Base-by-base conservation (phyloP, 2,797 vertebrate species). In the Gymnoscopelus braueri region DNA sequence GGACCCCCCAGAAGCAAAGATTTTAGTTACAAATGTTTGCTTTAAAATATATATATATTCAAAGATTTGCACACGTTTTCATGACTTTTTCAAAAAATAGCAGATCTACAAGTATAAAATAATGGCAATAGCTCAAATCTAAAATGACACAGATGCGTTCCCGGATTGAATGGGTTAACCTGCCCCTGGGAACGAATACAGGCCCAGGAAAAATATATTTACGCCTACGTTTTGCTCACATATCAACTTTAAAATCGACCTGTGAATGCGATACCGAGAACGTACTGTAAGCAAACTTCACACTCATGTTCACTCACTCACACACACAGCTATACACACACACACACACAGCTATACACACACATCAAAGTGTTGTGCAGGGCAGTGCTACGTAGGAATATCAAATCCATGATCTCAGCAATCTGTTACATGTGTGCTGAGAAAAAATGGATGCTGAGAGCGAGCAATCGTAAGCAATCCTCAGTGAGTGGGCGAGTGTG, bases 321-420 rank as follows among this genome's bases (percentile, higher is more conserved):
- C 50, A 6, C 50, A 51, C 50, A 51, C 50, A 51, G 3, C 4
- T 13, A 51, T 13, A 51, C 50, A 15, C 50, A 51, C 50, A 51
- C 50, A 51, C 50, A 51, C 50, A 44, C 39, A 44, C 39, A 44
- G 29, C 9, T 7, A 44, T 32, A 13, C 39, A 50, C 5, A 14
- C 24, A 69, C 49, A 59, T 67, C 50, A 58, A 56, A 23, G 64
- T 78, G 48, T 55, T 79, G 26, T 64, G 61, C 3, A 8, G n/a
- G 66, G 82, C 75, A 84, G 77, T 39, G 64, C 65, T 49, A 48
- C 59, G 48, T 72, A 52, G 71, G 47, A 84, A 82, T 71, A 81
- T 82, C 56, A 67, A 86, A 85, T 74, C 67, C 50, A 70, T 67
- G 48, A 77, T 78, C 78, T 87, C 81, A 87, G 88, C 87, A 87